Conservation (phyloP, 92 coral and sea anemone genomes). For the Epizoanthus ramosus region DNA sequence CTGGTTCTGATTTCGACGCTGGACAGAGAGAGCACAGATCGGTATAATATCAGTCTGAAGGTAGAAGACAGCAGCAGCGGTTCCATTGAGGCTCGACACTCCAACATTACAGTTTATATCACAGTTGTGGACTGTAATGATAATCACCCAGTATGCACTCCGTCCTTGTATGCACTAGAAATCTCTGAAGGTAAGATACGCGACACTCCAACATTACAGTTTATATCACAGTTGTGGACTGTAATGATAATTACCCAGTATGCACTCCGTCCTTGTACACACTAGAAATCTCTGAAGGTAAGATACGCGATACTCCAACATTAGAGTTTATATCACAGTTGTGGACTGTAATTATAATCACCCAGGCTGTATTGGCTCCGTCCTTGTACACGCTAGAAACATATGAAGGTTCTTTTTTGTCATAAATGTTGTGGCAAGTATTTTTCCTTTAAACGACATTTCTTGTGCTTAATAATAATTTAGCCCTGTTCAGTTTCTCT, state of each 20-base stretch:
- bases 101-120: conserved; percentile 61
- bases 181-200: conserved; percentile 66
- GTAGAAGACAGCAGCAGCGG: conserved; percentile 53
- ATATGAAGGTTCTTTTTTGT: conserved; percentile 69
- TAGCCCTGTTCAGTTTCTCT: too few relatives aligned
- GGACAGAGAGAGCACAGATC: conserved; percentile 62
- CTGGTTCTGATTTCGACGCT: conserved; percentile 55
- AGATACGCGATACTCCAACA: conserved; percentile 51
- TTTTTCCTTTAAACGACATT: too few relatives aligned
- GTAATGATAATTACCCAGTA: conserved; percentile 61
- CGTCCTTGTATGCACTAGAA: conserved; percentile 39
- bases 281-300: conserved; percentile 59
- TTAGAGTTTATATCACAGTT: conserved; percentile 59
- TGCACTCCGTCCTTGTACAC: conserved; percentile 47
- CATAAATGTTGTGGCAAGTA: too few relatives aligned
- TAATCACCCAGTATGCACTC: conserved; percentile 53
- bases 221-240: conserved; percentile 58
- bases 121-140: conserved; percentile 65
- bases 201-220: conserved; percentile 58
- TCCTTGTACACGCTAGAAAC: conserved; percentile 41
- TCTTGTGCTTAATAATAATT: too few relatives aligned
- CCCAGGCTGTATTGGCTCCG: conserved; percentile 53
- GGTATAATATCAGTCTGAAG: conserved; percentile 59
- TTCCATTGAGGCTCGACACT: conserved; percentile 40
- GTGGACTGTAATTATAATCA: conserved; percentile 61